Conservation (phyloP, 2,113 vertebrate genomes). For the Thymallus thymallus region DNA sequence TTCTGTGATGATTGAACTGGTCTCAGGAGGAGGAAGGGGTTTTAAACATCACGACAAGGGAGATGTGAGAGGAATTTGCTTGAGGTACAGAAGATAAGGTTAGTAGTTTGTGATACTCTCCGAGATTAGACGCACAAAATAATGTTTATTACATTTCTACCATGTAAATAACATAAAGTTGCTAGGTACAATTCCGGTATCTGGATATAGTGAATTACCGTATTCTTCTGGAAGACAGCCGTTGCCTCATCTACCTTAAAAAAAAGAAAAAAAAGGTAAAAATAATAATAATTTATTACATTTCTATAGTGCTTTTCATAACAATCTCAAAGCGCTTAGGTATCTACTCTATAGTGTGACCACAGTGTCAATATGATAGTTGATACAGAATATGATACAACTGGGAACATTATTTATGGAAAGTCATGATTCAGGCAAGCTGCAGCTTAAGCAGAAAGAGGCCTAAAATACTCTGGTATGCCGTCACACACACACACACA, state of each 20-base stretch:
- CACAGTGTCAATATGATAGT: too few species aligned
- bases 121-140: too few species aligned
- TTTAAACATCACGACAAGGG: neutral
- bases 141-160: too few species aligned
- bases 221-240: neutral
- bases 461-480: slow-evolving; percentile 71
- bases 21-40: neutral
- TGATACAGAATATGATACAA: neutral
- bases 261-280: too few species aligned
- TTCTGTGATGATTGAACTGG: neutral
- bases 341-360: too few species aligned
- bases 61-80: neutral
- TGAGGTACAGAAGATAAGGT: neutral
- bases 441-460: slow-evolving; percentile 68
- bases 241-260: too few species aligned
- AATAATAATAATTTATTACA: too few species aligned
- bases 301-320: too few species aligned
- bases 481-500: slow-evolving; percentile 49
- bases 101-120: too few species aligned
- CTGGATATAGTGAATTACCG: neutral
- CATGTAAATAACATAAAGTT: too few species aligned
- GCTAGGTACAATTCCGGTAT: too few species aligned
- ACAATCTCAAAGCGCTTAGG: too few species aligned
- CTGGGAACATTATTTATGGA: slow-evolving; percentile 48
- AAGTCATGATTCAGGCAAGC: slow-evolving; percentile 82